Percentiles rank a stretch among this genome's conserved stretches.
phyloP scores from a whole-genome alignment of 1,140 invertebrate species.

The Tetranychus cinnabarinus region DNA sequence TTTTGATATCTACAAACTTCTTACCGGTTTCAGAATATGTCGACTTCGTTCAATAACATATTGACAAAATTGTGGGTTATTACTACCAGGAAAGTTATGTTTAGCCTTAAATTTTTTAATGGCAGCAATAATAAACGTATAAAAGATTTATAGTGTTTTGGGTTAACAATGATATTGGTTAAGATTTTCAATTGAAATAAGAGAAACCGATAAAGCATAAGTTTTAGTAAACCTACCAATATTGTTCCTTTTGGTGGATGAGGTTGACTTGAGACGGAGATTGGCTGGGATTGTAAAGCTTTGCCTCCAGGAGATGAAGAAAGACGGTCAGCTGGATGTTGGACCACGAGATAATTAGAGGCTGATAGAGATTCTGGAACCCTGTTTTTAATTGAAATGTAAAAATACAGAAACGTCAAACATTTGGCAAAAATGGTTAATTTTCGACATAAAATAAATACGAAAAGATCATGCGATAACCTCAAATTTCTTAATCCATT shows the following conservation, averaged over 20 bases:
- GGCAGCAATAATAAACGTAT: conserved; percentile 3
- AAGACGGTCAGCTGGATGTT: conserved; percentile 42
- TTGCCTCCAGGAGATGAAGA: conserved; percentile 6
- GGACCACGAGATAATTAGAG: conserved; percentile 72
- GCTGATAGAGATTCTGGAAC: conserved; percentile 35
- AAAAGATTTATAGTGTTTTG: neutral
- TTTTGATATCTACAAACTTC: conserved; percentile 14
- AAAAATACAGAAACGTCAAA: neutral
- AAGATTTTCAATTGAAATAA: neutral
- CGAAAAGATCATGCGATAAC: too few species aligned
- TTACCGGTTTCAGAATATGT: conserved; percentile 80
- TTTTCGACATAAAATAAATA: too few species aligned
- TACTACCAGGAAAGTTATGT: conserved; percentile 60
- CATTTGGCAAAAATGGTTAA: neutral
- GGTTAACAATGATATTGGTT: neutral
- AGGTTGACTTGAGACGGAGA: conserved; percentile 11
- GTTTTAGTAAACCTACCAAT: conserved; percentile 38
- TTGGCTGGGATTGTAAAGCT: conserved; percentile 7
- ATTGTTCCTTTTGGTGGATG: conserved; percentile 65
- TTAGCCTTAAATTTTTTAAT: conserved; percentile 8
- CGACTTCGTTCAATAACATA: conserved; percentile 78
- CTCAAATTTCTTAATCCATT: too few species aligned
- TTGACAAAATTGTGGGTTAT: conserved; percentile 75
- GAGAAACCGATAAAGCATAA: neutral
- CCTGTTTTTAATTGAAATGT: conserved; percentile 17